Evolutionary conservation across 2,888 invertebrate species (phyloP), one percentile per base, ranked within the genome.

Genomic region (Muscina levida): DNA sequence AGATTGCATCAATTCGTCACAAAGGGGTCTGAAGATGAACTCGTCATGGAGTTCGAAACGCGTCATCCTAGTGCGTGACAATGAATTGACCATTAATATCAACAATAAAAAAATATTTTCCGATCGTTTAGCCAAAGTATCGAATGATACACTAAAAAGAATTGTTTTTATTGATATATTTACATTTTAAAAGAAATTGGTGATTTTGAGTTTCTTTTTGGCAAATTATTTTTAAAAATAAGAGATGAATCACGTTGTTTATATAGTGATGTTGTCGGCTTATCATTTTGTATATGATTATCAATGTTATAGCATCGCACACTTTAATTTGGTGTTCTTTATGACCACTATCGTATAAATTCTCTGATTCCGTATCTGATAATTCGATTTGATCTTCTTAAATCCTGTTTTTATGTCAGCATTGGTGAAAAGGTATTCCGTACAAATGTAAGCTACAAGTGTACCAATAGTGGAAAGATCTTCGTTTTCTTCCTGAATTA

Each of bases 301-400:
- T 31, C 31, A 8, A 31, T 51, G 26, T 67, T 51, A 70, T 53
- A 70, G 22, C 17, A 39, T 70, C 53, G 56, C 39, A 6, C 39
- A 68, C 70, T 39, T 70, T 53, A 39, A 53, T 70, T 70, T 70
- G 19, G 53, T 53, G 51, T 70, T 53, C 70, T 39, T 48, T 53
- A 39, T 53, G 70, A 37, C 70, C 70, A 70, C 56, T 53, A 39
- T 70, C 70, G 19, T 70, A 15, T 70, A 53, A 70, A 42, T 70
- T 53, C 39, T 70, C 70, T 37, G 68, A 48, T 51, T 70, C 53
- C 53, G 39, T 70, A 26, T 68, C 37, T 68, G 51, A 26, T 68
- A 67, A 67, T 67, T 46, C 24, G 13, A 67, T 67, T 67, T 46
- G 48, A 26, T 51, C 68, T n/a, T 51, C 68, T 67, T 67, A n/a